Conservation (phyloP, 2,113 vertebrate species). For the Sinocyclocheilus anshuiensis region DNA sequence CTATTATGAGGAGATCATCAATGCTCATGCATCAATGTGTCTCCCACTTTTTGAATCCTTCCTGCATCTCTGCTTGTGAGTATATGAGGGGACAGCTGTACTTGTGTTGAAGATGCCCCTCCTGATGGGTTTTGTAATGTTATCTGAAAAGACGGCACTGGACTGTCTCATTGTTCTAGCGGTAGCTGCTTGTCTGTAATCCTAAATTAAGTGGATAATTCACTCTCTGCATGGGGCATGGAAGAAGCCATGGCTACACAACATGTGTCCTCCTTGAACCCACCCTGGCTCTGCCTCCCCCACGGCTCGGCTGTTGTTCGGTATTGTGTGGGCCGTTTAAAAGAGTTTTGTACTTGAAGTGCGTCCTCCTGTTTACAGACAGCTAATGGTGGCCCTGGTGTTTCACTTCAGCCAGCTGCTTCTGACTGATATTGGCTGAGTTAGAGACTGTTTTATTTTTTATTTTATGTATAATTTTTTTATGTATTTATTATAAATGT, state of each 20-base stretch:
- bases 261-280: slow-evolving; percentile 46
- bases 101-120: slow-evolving; percentile 2
- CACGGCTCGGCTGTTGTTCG: slow-evolving; percentile 60
- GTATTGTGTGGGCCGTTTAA: neutral
- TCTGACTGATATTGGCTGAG: neutral
- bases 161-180: slow-evolving; percentile 69
- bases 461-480: no score
- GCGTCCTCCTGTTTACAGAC: slow-evolving; percentile 4
- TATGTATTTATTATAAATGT: no score
- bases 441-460: neutral
- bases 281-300: slow-evolving; percentile 59
- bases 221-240: slow-evolving; percentile 58
- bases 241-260: slow-evolving; percentile 44
- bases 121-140: slow-evolving; percentile 15
- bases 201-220: slow-evolving; percentile 75
- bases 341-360: slow-evolving; percentile 38
- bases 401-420: neutral
- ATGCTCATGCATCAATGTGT: neutral
- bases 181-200: slow-evolving; percentile 69
- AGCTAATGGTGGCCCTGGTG: neutral
- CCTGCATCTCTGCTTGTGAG: neutral
- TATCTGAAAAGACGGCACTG: slow-evolving; percentile 42
- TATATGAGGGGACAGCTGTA: slow-evolving; percentile 24
- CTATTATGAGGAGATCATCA: neutral
- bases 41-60: neutral